Evolutionary conservation across 2,797 vertebrate species (phyloP), one percentile per base, ranked within the genome.

Genomic region (Neomorphus geoffroyi): DNA sequence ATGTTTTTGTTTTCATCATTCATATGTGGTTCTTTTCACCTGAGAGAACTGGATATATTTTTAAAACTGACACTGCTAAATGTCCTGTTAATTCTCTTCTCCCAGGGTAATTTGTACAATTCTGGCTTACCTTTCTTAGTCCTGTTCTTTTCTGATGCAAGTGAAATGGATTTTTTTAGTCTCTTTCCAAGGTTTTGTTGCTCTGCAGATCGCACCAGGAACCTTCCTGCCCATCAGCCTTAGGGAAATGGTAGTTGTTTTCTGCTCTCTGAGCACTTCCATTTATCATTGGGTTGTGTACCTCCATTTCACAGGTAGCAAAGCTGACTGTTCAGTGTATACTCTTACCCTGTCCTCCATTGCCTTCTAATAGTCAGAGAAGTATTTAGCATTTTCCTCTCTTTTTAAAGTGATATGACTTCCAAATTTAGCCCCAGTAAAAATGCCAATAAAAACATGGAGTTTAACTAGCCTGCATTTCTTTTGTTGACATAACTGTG

Each of bases 221-320:
- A 79, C 28, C 54, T 86, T 94, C 62, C 43, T 92, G 62, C 65
- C 43, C 39, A 5, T 80, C 87, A 83, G 33, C 35, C 71, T 88
- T 94, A 0, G 11, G 11, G 87, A 81, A 88, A 73, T 57, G 62
- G 77, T 77, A 75, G 82, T 65, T 86, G 50, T 69, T 94, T 88
- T 80, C 79, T 88, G 72, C 50, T 77, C 28, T 57, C 32, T 10
- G 60, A 81, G 65, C 64, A 13, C 66, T 88, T 85, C 37, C 41
- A 51, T 94, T 88, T 86, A 18, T 93, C 48, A n/a, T 37, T 1
- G 12, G 33, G 15, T 48, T 67, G 39, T 67, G 56, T 18, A n/a
- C 80, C 39, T 95, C 87, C 87, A 84, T 93, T 92, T 91, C 67
- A 50, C 80, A 92, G 77, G 90, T 81, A 93, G 70, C 80, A 80